Conservation (phyloP, 2,113 vertebrate species). For the Poicephalus gulielmi region DNA sequence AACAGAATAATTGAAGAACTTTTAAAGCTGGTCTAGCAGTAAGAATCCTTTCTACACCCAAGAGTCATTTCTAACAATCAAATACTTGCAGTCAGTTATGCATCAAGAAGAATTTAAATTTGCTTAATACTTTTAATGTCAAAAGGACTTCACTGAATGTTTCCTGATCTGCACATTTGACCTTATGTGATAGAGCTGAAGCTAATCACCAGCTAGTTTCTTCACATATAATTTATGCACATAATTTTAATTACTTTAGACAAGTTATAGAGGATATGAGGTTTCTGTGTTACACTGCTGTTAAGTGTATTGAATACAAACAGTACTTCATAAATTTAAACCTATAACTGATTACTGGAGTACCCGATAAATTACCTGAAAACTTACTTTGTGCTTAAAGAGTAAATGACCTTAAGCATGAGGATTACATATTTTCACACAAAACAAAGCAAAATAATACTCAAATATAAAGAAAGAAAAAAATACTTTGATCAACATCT, state of each 20-base stretch:
- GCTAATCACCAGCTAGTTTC: not conserved
- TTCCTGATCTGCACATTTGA: not conserved
- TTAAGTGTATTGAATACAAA: not conserved
- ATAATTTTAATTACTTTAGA: not conserved
- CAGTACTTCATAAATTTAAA: not conserved
- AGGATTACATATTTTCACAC: not conserved
- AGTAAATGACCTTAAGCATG: not conserved
- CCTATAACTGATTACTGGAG: not conserved
- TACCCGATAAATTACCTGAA: not conserved
- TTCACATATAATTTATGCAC: constrained; percentile 5
- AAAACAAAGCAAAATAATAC: not conserved
- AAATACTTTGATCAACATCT: not conserved
- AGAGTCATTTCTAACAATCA: not conserved
- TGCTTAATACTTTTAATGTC: not conserved
- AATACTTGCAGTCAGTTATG: not conserved
- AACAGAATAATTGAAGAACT: not conserved
- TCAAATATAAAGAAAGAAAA: not conserved
- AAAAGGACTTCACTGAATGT: not conserved
- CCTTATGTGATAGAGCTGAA: not conserved
- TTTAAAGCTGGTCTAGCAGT: not conserved
- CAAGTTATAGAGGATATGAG: not conserved
- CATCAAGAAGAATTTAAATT: not conserved
- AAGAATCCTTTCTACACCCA: not conserved
- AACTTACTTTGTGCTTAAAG: not conserved
- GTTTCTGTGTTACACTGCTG: not conserved